Evolutionary conservation across 2,888 invertebrate species (phyloP), one percentile per base, ranked within the genome.

Genomic region (Drosophila infuscata): DNA sequence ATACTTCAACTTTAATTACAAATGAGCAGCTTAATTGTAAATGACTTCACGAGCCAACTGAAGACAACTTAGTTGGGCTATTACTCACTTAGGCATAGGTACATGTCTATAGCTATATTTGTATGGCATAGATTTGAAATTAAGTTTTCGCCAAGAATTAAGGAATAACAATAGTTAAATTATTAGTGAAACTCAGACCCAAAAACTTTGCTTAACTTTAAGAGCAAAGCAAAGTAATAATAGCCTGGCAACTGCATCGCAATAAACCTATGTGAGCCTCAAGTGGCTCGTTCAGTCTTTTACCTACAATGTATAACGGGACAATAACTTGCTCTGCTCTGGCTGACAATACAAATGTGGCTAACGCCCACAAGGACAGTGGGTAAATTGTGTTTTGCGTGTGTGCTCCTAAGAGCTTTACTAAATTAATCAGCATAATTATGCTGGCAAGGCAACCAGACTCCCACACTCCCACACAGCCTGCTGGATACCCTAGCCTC

Each of bases 391-490:
- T 64, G 60, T 49, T 70, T 51, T 68, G 62, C 51, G 69, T 64
- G 72, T 59, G 43, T 65, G 65, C 49, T 56, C 17, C 72, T 64
- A 58, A 73, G 70, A 79, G 77, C 74, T 73, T 81, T 77, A 76
- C 74, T 66, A 74, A 83, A 88, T 85, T 88, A 88, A 88, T 82
- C 88, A 88, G 82, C 80, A 79, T 81, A 79, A 79, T 84, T 82
- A 81, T 87, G 76, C 81, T 76, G 79, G 79, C 78, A 79, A 76
- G 81, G 77, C 68, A 76, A 73, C 68, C 48, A 57, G 70, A 72
- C 33, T 61, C n/a, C 33, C 32, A 36, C 11, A 41, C 56, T 25
- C 20, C 53, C 56, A 3, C 36, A 46, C 20, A 35, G 11, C 8
- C 35, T 7, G 30, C n/a, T 48, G 33, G 70, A 41, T 63, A 30